A percentile compares a stretch with the other conserved stretches of the same genome.
phyloP scores from a whole-genome alignment of 2,113 vertebrate species.

The Barbus barbus region DNA sequence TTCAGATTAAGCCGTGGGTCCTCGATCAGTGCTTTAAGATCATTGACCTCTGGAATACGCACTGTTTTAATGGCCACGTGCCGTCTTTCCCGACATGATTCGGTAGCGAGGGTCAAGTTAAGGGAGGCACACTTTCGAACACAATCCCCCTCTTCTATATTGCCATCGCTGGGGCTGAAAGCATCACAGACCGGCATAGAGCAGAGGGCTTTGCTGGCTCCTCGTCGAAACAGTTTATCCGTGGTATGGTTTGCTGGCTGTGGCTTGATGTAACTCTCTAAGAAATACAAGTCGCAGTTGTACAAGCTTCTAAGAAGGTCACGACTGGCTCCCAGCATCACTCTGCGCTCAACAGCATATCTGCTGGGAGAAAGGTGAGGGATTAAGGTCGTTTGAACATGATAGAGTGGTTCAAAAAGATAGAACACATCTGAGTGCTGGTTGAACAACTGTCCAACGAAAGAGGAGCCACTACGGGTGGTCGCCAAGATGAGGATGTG shows the following conservation, averaged over 20 bases:
- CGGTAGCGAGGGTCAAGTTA: slow-evolving; percentile 83
- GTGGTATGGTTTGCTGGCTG: slow-evolving; percentile 87
- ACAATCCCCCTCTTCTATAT: slow-evolving; percentile 89
- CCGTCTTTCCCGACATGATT: slow-evolving; percentile 82
- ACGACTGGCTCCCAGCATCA: slow-evolving; percentile 88
- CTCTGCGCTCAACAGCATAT: slow-evolving; percentile 78
- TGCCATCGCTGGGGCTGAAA: slow-evolving; percentile 69
- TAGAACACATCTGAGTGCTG: slow-evolving; percentile 94
- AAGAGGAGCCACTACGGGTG: slow-evolving; percentile 90
- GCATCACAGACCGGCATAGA: slow-evolving; percentile 82
- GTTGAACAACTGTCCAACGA: slow-evolving; percentile 93
- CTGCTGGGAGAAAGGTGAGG: slow-evolving; percentile 85
- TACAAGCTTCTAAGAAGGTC: slow-evolving; percentile 89
- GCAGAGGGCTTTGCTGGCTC: slow-evolving; percentile 90
- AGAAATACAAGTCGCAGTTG: slow-evolving; percentile 87
- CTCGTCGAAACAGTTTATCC: slow-evolving; percentile 86
- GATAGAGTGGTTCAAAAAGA: slow-evolving; percentile 93
- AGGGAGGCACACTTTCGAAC: slow-evolving; percentile 83
- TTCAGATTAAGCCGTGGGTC: slow-evolving; percentile 90
- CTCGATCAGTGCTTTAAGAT: slow-evolving; percentile 86
- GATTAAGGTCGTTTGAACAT: slow-evolving; percentile 87
- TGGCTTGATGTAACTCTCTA: slow-evolving; percentile 93
- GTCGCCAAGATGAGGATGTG: slow-evolving; percentile 94
- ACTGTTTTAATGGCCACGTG: slow-evolving; percentile 93
- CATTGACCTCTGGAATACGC: slow-evolving; percentile 85